Conservation (phyloP, 2,113 vertebrate genomes). For the Ivindomyrus marchei region DNA sequence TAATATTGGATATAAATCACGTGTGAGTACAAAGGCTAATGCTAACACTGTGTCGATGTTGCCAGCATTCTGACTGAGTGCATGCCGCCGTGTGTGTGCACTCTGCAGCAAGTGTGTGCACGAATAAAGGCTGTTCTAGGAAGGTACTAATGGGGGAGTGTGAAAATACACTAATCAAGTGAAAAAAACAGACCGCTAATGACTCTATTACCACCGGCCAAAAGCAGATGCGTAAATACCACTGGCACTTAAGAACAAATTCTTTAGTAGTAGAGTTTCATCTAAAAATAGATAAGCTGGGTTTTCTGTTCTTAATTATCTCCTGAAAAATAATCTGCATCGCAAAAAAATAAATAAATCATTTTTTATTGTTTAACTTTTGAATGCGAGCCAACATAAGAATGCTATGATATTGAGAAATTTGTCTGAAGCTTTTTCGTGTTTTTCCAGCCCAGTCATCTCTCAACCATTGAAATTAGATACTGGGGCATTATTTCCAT, state of each 20-base stretch:
- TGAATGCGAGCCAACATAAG: neutral
- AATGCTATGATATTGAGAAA: neutral
- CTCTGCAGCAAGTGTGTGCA: neutral
- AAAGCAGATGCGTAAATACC: neutral
- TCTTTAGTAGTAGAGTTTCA: neutral
- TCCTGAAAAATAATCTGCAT: neutral
- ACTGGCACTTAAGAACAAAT: neutral
- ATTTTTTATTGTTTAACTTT: neutral
- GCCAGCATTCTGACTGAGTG: neutral
- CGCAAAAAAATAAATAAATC: neutral
- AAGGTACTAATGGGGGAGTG: neutral
- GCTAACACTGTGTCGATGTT: neutral
- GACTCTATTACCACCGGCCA: neutral
- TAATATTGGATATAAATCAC: neutral
- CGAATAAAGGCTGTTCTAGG: neutral
- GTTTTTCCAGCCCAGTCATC: neutral
- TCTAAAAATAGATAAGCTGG: neutral
- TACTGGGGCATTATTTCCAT: neutral
- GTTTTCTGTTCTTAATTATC: neutral
- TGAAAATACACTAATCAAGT: neutral
- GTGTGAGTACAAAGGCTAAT: neutral
- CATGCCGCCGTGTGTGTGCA: neutral
- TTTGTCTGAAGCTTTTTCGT: neutral
- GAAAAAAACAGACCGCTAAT: neutral
- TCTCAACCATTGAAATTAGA: neutral